Evolutionary conservation across 2,888 invertebrate species (phyloP).

Genomic region (Drosophila ezoana): DNA sequence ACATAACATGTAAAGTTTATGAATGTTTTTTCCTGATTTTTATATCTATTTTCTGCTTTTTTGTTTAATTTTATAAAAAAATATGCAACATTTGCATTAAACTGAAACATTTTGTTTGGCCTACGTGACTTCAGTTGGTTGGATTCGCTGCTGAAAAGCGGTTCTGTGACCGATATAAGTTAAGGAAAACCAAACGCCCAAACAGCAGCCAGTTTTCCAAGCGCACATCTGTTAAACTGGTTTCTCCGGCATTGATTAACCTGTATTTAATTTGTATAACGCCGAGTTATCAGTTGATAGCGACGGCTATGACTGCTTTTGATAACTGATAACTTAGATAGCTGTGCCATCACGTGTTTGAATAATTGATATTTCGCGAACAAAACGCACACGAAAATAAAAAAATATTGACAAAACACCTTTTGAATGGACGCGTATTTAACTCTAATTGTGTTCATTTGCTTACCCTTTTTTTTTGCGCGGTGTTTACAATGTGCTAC

Average conservation of each 20-base stretch:
- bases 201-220: constrained; percentile 46
- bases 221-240: constrained; percentile 35
- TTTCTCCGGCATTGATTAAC: constrained; percentile 24
- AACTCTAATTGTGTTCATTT: too few species aligned
- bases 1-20: constrained; percentile 50
- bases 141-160: constrained; percentile 30
- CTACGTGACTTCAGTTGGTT: constrained; percentile 65
- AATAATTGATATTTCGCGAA: not conserved
- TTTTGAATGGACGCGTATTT: too few species aligned
- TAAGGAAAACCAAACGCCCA: constrained; percentile 35
- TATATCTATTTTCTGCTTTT: not conserved
- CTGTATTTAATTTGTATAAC: constrained; percentile 20
- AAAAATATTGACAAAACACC: too few species aligned
- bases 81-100: constrained; percentile 46
- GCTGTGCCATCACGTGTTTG: not conserved
- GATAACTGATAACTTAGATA: constrained; percentile 6
- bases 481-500: too few species aligned
- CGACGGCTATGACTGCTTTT: constrained; percentile 21
- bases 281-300: constrained; percentile 12
- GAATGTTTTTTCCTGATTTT: not conserved
- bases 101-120: constrained; percentile 37
- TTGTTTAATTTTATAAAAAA: constrained; percentile 1
- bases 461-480: too few species aligned
- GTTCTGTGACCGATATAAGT: constrained; percentile 43
- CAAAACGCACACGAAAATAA: not conserved